These are phyloP conservation scores for Solea solea DNA, from an alignment of 2,113 vertebrate species.

Conservation along the genomic window DNA sequence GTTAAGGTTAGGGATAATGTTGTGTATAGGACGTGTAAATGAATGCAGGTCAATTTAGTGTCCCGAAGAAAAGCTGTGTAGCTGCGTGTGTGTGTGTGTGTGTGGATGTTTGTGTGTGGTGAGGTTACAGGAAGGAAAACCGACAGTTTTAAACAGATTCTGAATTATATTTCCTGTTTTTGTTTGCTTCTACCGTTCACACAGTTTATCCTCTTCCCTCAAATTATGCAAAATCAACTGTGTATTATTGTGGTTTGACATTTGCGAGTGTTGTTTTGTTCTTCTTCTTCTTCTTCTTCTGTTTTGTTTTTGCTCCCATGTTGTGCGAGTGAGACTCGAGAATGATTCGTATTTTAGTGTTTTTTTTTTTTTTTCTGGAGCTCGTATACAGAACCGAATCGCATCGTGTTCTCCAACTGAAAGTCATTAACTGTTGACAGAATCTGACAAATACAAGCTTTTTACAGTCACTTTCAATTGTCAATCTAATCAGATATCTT, in stretches of 20 bases:
- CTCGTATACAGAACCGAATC: neutral
- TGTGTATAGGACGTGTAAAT: too few relatives aligned
- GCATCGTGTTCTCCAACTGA: neutral
- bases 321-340: neutral
- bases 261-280: constrained; percentile 8
- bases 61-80: too few relatives aligned
- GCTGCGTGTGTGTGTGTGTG: neutral
- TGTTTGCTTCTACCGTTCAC: constrained; percentile 37
- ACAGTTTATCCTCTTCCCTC: constrained; percentile 23
- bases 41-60: too few relatives aligned
- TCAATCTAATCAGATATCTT: too few relatives aligned
- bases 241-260: constrained; percentile 23
- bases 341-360: neutral
- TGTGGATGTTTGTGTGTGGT: constrained; percentile 6
- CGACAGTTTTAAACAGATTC: constrained; percentile 36
- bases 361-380: neutral
- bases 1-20: too few relatives aligned
- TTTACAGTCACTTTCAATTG: too few relatives aligned
- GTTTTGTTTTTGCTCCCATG: neutral
- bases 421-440: too few relatives aligned
- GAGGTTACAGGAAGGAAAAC: constrained; percentile 31
- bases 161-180: constrained; percentile 17
- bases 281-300: too few relatives aligned
- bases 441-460: too few relatives aligned
- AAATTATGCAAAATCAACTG: constrained; percentile 43